A percentile compares a stretch with the other conserved stretches of the same genome.
These are phyloP conservation scores for Actinia tenebrosa DNA, from an alignment of 64 coral and sea anemone species.

Conservation along the genomic window DNA sequence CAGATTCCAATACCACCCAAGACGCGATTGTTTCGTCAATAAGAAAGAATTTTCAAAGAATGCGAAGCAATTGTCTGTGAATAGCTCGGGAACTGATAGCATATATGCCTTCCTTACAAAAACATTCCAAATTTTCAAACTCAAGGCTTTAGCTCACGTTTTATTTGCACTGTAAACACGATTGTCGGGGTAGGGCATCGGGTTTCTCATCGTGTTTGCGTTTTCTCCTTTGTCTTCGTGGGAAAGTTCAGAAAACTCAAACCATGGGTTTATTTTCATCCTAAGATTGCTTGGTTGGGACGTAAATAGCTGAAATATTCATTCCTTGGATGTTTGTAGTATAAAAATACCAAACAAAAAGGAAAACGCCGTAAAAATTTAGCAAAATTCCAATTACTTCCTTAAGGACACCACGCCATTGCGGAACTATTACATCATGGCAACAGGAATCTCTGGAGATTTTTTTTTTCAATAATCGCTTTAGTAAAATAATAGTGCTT, in stretches of 20 bases:
- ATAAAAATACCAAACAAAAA: neutral
- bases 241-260: slow-evolving; percentile 1
- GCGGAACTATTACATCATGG: too few species aligned
- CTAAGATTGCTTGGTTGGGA: neutral
- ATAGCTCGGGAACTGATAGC: slow-evolving; percentile 13
- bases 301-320: neutral
- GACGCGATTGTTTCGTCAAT: slow-evolving; percentile 2
- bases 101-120: slow-evolving; percentile 1
- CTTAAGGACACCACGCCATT: neutral
- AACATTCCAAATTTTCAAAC: slow-evolving; percentile 15
- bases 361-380: neutral
- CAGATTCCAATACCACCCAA: slow-evolving; percentile 1
- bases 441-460: too few species aligned
- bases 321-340: neutral
- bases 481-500: too few species aligned
- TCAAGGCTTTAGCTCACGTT: neutral
- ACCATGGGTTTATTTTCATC: neutral
- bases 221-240: neutral
- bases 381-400: neutral
- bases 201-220: neutral
- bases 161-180: slow-evolving; percentile 13
- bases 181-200: neutral
- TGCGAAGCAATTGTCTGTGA: slow-evolving; percentile 15
- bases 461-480: too few species aligned
- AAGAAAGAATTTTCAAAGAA: neutral